phyloP scores from a whole-genome alignment of 2,113 vertebrate genomes.

The Sorex fumeus region DNA sequence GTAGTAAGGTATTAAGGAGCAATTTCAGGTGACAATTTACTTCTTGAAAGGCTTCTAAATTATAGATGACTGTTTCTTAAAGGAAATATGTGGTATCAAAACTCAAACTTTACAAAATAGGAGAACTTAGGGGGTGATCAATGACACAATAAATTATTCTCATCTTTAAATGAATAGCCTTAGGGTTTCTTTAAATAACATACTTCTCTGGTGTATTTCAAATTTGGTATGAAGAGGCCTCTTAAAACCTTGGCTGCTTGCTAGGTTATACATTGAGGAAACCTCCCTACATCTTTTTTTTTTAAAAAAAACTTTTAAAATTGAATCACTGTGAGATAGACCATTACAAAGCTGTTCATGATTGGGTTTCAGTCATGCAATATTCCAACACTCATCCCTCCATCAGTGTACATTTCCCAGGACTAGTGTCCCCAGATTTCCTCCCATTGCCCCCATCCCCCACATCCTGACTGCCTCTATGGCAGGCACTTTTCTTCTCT shows the following conservation, averaged over 20 bases:
- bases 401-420: too few species aligned
- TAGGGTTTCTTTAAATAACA: conserved; percentile 4
- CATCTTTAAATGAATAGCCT: conserved; percentile 25
- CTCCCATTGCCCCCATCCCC: background rate
- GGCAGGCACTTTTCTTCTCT: too few species aligned
- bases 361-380: too few species aligned
- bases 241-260: background rate
- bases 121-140: background rate
- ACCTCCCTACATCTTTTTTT: too few species aligned
- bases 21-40: conserved; percentile 66
- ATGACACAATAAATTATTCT: conserved; percentile 63
- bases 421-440: too few species aligned
- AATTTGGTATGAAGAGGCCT: background rate
- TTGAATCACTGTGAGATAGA: too few species aligned
- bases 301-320: too few species aligned
- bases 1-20: background rate
- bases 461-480: too few species aligned
- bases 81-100: conserved; percentile 65
- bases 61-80: conserved; percentile 48
- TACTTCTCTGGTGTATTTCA: background rate
- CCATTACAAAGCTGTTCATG: too few species aligned
- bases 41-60: conserved; percentile 68
- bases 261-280: background rate
- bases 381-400: too few species aligned
- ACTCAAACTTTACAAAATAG: conserved; percentile 70